These are phyloP conservation scores for Microctonus brassicae DNA, from an alignment of 2,888 invertebrate genomes.

Conservation along the genomic window DNA sequence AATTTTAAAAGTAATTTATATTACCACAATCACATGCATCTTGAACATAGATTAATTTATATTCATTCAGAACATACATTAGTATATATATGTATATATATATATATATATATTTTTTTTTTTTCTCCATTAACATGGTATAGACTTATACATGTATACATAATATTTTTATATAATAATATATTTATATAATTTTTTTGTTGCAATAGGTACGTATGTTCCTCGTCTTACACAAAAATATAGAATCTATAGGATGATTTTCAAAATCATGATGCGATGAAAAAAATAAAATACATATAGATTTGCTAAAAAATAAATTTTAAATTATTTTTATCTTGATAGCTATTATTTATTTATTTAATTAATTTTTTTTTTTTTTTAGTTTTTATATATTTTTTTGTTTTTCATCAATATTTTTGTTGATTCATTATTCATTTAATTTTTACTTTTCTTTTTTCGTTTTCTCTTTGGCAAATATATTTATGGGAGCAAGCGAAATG, in stretches of 20 bases:
- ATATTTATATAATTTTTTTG: constrained; percentile 54
- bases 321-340: constrained; percentile 20
- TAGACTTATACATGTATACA: constrained; percentile 63
- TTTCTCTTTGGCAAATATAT: constrained; percentile 30
- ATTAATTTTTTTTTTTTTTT: neutral
- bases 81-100: constrained; percentile 36
- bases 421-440: neutral
- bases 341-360: constrained; percentile 8
- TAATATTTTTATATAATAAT: constrained; percentile 48
- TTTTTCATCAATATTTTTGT: neutral
- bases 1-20: constrained; percentile 13
- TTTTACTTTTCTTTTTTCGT: neutral
- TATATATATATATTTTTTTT: constrained; percentile 40
- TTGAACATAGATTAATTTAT: constrained; percentile 68
- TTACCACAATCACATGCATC: constrained; percentile 36
- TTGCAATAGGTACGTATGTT: constrained; percentile 60
- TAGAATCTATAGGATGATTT: constrained; percentile 64
- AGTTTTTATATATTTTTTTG: neutral
- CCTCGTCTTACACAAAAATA: constrained; percentile 67
- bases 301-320: constrained; percentile 2
- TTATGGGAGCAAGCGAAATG: constrained; percentile 20
- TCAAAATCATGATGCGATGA: constrained; percentile 44
- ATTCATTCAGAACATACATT: constrained; percentile 66
- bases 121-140: constrained; percentile 66
- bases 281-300: constrained; percentile 33